Base-by-base conservation (phyloP, 2,113 vertebrate species). In the Nanorana parkeri region DNA sequence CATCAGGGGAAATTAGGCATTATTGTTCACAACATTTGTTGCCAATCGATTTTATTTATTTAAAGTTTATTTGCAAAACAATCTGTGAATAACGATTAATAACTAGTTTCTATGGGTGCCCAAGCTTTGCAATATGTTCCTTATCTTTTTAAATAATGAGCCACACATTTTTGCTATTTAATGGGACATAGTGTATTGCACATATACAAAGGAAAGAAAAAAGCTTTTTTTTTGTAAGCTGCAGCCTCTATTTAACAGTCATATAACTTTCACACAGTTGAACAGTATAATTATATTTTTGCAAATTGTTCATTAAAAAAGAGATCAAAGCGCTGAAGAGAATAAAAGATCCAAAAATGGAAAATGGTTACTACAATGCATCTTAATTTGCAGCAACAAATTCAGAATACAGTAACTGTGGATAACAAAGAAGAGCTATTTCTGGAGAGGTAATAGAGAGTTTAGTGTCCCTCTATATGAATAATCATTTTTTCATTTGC, bases 271-370 rank as follows among this genome's bases (percentile, higher is more conserved):
- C n/a, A 69, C 68, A 69, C 52, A 51, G 21, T 19, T 11, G 1
- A 28, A 24, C 21, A 71, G 47, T 54, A 51, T 71, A 51, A 71
- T 52, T 71, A 26, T 17, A 71, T 52, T 71, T 71, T 41, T 71
- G 68, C 26, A 54, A 71, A 71, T 71, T 71, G 68, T 26, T 71
- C 47, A 71, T 71, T 71, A 71, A 28, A 71, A 23, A 41, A 19
- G 21, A 16, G 23, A 71, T 71, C 54, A 16, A 54, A 52, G 21
- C 54, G 24, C 47, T 17, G 23, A 54, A 26, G 6, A 54, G 68
- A 71, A 71, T 23, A 71, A 71, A 26, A 71, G 68, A 17, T 54
- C 68, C 54, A 54, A 71, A 71, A 71, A 26, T 47, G 20, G 68
- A 71, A 52, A 69, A 52, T 71, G 54, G 26, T 71, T 71, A 51